These are phyloP conservation scores for Hafferia zeledoni DNA, from an alignment of 2,797 vertebrate genomes.

Conservation along the genomic window DNA sequence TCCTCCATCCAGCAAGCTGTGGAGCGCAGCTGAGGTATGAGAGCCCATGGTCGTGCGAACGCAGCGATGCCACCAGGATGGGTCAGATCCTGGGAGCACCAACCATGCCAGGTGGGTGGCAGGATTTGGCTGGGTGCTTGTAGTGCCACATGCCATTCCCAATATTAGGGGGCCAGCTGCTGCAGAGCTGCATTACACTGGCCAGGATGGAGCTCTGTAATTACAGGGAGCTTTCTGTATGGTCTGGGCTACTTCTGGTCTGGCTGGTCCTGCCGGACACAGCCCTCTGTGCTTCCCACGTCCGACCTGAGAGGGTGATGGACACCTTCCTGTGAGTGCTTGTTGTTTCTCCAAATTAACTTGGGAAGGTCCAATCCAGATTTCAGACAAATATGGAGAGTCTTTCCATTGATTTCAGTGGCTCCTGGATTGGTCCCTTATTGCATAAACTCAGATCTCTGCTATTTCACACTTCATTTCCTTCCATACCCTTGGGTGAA, in stretches of 20 bases:
- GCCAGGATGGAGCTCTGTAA: neutral
- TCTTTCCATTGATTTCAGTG: slow-evolving; percentile 25
- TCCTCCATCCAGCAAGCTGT: neutral
- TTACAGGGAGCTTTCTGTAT: neutral
- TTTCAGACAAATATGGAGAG: neutral
- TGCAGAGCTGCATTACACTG: neutral
- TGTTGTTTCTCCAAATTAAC: neutral
- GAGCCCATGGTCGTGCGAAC: neutral
- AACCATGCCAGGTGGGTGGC: neutral
- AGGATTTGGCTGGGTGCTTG: neutral
- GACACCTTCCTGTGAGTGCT: neutral
- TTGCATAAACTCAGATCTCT: slow-evolving; percentile 65
- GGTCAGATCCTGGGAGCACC: neutral
- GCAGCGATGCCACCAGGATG: neutral
- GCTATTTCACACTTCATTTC: slow-evolving; percentile 80
- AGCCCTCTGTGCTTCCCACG: neutral
- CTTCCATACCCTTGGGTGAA: slow-evolving; percentile 74
- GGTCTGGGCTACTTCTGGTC: neutral
- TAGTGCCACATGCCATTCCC: neutral
- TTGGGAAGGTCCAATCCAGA: neutral
- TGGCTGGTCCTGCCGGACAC: neutral
- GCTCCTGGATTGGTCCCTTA: neutral
- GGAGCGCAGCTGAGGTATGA: neutral
- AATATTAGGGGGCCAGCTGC: neutral
- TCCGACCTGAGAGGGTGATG: neutral